These are phyloP conservation scores for Scomber scombrus DNA, from an alignment of 2,113 vertebrate genomes.

Conservation along the genomic window DNA sequence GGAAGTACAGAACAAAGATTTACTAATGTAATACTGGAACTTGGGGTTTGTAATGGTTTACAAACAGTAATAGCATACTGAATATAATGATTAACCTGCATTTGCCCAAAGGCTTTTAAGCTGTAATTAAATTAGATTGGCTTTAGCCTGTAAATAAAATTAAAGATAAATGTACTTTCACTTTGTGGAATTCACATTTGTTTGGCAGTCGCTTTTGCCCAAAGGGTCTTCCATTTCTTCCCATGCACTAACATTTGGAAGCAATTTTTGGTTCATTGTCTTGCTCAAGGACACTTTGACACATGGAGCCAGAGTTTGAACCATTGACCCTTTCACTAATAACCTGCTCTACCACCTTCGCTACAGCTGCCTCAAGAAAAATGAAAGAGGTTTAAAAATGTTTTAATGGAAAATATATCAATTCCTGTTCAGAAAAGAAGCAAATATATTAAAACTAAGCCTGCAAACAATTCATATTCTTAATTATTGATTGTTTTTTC, in stretches of 20 bases:
- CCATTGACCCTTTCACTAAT: too few relatives aligned
- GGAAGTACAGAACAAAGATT: slow-evolving; percentile 17
- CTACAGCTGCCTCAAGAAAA: too few relatives aligned
- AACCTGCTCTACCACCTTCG: too few relatives aligned
- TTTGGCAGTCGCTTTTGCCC: slow-evolving; percentile 9
- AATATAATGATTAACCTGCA: slow-evolving; percentile 30
- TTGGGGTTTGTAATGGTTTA: slow-evolving; percentile 2
- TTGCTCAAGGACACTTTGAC: not conserved
- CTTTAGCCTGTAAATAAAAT: not conserved
- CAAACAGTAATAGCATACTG: slow-evolving; percentile 18
- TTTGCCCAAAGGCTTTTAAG: slow-evolving; percentile 21
- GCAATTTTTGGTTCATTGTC: not conserved
- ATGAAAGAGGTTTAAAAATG: too few relatives aligned
- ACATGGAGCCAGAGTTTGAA: not conserved
- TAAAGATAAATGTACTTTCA: not conserved
- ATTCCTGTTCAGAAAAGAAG: too few relatives aligned
- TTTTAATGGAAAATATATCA: too few relatives aligned
- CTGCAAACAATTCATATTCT: too few relatives aligned
- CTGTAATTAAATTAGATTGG: slow-evolving; percentile 10
- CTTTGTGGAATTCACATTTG: slow-evolving; percentile 10
- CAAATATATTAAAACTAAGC: too few relatives aligned
- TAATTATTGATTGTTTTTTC: too few relatives aligned
- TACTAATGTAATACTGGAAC: not conserved
- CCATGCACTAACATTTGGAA: not conserved
- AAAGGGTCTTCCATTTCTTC: not conserved